Conservation (phyloP, 1,140 invertebrate genomes). For the Camponotus vicinus region DNA sequence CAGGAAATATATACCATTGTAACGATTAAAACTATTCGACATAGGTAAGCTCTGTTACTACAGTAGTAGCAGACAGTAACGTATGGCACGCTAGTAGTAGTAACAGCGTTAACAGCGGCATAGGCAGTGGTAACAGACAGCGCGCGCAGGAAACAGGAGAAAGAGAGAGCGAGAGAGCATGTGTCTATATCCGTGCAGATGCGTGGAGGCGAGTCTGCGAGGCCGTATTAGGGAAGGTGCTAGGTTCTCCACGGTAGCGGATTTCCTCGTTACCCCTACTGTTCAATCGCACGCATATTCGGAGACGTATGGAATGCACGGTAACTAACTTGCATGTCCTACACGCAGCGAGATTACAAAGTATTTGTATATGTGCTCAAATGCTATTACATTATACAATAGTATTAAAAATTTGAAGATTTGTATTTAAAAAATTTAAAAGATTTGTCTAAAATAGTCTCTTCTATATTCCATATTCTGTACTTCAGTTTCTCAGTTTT, state of each 20-base stretch:
- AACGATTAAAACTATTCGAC: neutral
- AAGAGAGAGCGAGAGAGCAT: constrained; percentile 39
- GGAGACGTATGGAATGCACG: constrained; percentile 35
- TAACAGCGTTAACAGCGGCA: constrained; percentile 23
- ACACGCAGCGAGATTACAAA: neutral
- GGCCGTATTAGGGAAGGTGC: constrained; percentile 84
- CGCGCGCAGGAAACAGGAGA: neutral
- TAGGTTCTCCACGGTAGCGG: constrained; percentile 75
- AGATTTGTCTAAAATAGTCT: neutral
- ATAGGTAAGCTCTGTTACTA: constrained; percentile 1
- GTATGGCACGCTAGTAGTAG: constrained; percentile 43
- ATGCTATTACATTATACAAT: neutral
- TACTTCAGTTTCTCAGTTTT: neutral
- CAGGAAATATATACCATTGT: neutral
- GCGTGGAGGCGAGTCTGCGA: constrained; percentile 76
- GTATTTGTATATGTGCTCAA: neutral
- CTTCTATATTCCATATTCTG: neutral
- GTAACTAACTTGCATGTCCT: constrained; percentile 36
- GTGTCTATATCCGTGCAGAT: constrained; percentile 83
- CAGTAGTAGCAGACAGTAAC: constrained; percentile 12
- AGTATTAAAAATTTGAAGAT: neutral
- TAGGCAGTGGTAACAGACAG: constrained; percentile 39
- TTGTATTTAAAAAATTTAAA: neutral
- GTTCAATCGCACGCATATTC: constrained; percentile 51
- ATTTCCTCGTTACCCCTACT: constrained; percentile 72